Conservation (phyloP, 2,888 invertebrate genomes). For the Meiosimyza decipiens region DNA sequence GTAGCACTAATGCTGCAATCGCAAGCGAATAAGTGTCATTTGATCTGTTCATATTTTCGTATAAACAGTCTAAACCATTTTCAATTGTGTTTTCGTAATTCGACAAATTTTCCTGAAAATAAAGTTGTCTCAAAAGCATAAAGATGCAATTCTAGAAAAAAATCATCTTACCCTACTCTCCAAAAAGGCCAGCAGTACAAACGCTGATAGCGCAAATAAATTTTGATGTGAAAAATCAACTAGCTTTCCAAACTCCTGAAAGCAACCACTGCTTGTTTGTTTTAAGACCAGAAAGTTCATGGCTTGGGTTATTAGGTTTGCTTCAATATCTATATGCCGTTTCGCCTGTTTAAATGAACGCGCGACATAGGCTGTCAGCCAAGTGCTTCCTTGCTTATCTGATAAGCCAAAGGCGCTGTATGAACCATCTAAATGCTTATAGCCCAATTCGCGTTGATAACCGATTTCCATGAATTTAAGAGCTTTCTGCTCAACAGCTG, state of each 20-base stretch:
- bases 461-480: slow-evolving; percentile 70
- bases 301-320: slow-evolving; percentile 74
- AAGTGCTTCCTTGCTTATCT: slow-evolving; percentile 75
- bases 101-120: slow-evolving; percentile 48
- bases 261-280: slow-evolving; percentile 81
- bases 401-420: slow-evolving; percentile 84
- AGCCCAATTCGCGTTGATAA: slow-evolving; percentile 82
- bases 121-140: no score
- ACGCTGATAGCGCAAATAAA: slow-evolving; percentile 83
- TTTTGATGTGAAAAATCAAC: slow-evolving; percentile 72
- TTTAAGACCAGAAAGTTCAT: slow-evolving; percentile 77
- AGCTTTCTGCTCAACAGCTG: slow-evolving; percentile 73
- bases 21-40: slow-evolving; percentile 81
- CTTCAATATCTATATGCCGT: slow-evolving; percentile 78
- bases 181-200: slow-evolving; percentile 78
- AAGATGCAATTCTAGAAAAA: no score
- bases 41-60: slow-evolving; percentile 74
- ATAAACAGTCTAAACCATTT: slow-evolving; percentile 82
- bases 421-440: slow-evolving; percentile 79
- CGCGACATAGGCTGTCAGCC: slow-evolving; percentile 88
- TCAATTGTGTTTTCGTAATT: slow-evolving; percentile 76
- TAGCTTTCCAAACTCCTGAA: slow-evolving; percentile 83
- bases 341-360: slow-evolving; percentile 81
- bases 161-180: slow-evolving; percentile 71
- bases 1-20: slow-evolving; percentile 80